Evolutionary conservation across 2,888 invertebrate genomes (phyloP), one percentile per base, ranked within the genome.

Genomic region (Leptinotarsa juncta): DNA sequence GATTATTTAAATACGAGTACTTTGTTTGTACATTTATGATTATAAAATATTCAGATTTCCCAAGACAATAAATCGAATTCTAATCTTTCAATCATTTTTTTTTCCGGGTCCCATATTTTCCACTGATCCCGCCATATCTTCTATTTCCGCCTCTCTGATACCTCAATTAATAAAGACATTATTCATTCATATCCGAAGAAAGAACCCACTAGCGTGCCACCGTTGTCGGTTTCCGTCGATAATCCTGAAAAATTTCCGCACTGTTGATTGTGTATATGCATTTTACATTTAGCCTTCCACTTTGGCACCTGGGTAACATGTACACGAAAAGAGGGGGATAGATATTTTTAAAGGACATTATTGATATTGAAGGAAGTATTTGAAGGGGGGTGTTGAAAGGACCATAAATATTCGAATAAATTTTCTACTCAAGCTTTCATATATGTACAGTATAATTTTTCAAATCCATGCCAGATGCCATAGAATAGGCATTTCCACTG

Each of bases 301-400:
- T n/a, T 26, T 60, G 60, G 50, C 72, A 72, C 72, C 72, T 72
- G 72, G 50, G 72, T 50, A 67, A 72, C 67, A 16, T 53, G 67
- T 55, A n/a, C 50, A 57, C n/a, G 55, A n/a, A 55, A 32, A 18
- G 4, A 53, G 18, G 7, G 71, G 71, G 26, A 16, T 2, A 1
- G 1, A 42, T 42, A 42, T 42, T 3, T 42, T 42, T 10, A 2
- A 3, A 42, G 42, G 42, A 10, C 42, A 42, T 42, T 12, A 10
- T 10, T 42, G 0, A 10, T 12, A 10, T 42, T 42, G 0, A 10
- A 32, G 32, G 2, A 10, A 42, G 42, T 42, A 42, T 42, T 42
- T 42, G 10, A 42, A 10, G 3, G 10, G 10, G 42, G 42, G 3
- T 42, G 2, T 42, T 42, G 10, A 42, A 42, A 42, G 0, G 12